A percentile compares a stretch with the other conserved stretches of the same genome.
These are phyloP conservation scores for Urocitellus parryii DNA, from an alignment of 2,113 vertebrate genomes.

Conservation along the genomic window DNA sequence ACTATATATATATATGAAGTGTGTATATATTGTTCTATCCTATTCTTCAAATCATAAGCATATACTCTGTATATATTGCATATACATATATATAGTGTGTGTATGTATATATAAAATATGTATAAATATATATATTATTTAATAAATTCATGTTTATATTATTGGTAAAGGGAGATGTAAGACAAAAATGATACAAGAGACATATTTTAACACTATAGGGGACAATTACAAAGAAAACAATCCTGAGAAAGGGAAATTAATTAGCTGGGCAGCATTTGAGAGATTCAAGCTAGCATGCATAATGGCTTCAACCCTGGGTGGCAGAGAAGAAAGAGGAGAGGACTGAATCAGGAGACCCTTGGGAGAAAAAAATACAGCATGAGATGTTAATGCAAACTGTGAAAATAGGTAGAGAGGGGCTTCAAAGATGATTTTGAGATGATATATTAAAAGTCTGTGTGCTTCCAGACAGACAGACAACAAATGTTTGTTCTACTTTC, in stretches of 20 bases:
- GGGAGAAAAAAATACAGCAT: not conserved
- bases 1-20: too few species aligned
- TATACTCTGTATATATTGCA: too few species aligned
- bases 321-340: not conserved
- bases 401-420: not conserved
- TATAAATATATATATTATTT: too few species aligned
- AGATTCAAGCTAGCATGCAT: not conserved
- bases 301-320: not conserved
- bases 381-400: not conserved
- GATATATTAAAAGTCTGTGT: slow-evolving; percentile 13
- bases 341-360: not conserved
- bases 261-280: not conserved
- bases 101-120: too few species aligned
- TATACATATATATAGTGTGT: too few species aligned
- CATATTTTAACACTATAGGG: not conserved
- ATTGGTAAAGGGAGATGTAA: not conserved
- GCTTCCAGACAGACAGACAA: not conserved
- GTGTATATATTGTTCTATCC: too few species aligned
- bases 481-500: not conserved
- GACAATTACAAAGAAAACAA: not conserved
- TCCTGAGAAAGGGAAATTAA: not conserved
- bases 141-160: not conserved
- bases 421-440: not conserved
- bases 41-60: too few species aligned
- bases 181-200: not conserved